A percentile compares a stretch with the other conserved stretches of the same genome.
Evolutionary conservation across 2,113 vertebrate genomes (phyloP).

Genomic region (Trichomycterus rosablanca): DNA sequence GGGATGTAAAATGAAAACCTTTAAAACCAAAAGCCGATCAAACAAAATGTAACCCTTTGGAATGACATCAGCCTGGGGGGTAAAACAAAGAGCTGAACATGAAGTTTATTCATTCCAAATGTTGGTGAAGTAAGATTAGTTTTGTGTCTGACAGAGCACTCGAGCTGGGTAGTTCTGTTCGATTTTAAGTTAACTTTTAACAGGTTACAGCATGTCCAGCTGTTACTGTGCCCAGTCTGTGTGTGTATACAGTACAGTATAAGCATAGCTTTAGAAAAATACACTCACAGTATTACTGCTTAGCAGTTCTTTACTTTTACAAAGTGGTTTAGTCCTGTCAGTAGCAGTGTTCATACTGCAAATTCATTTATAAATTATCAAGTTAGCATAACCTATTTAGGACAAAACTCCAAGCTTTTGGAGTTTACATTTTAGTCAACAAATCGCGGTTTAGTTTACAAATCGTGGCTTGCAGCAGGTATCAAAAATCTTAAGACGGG

Average conservation of each 20-base stretch:
- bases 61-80: not conserved
- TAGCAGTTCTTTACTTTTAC: not conserved
- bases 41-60: constrained; percentile 5
- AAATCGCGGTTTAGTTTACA: not conserved
- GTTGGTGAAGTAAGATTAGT: constrained; percentile 12
- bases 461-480: too few species aligned
- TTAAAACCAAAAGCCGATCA: constrained; percentile 7
- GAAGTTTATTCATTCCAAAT: constrained; percentile 12
- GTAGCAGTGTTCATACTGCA: too few species aligned
- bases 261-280: constrained; percentile 1
- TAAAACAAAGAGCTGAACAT: constrained; percentile 3
- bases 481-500: too few species aligned
- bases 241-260: not conserved
- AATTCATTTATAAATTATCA: too few species aligned
- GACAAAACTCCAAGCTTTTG: not conserved
- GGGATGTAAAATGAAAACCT: constrained; percentile 25
- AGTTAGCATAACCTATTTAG: not conserved
- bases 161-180: constrained; percentile 8
- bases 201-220: constrained; percentile 16
- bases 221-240: constrained; percentile 11
- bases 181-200: constrained; percentile 13
- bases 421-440: not conserved
- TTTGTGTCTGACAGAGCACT: constrained; percentile 7
- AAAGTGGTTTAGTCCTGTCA: too few species aligned
- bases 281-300: constrained; percentile 8